Evolutionary conservation across 37 sponge, comb jelly and placozoan species (phyloP), one percentile per base, ranked within the genome.

Genomic region (Sycon ciliatum): DNA sequence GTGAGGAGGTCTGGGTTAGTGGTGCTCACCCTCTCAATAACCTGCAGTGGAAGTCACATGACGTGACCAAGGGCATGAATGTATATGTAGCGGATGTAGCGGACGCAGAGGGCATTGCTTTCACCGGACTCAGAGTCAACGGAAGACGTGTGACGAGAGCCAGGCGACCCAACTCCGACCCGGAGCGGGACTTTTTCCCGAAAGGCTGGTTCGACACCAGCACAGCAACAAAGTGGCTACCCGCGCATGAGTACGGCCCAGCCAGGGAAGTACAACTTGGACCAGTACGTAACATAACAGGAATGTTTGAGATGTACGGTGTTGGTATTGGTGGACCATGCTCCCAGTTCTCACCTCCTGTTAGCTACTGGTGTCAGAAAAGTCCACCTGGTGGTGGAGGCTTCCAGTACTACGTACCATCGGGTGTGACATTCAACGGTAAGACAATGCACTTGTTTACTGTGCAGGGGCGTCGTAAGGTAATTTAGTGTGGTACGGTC

Each of bases 61-160:
- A 60, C 9, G 63, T 60, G n/a, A n/a, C 63, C 63, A 46, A 46
- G 53, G 63, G 24, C 7, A 22, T 24, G 26, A 60, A 60, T 18
- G 32, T 60, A 9, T 60, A 60, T 28, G 63, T 60, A 9, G 63
- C 63, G 7, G 31, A 60, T 30, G 22, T 60, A 22, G 7, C 63
- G 7, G 13, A 42, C 13, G 49, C 9, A 9, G 16, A 60, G 22
- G 16, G 7, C 26, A 11, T 9, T 11, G 11, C 63, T 11, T 11
- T 60, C 16, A 55, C 56, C 13, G 82, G 82, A 26, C 58, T 82
- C 16, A 61, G 72, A 61, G 82, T 82, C 27, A 63, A 82, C 24
- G 57, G 39, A 2, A 69, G 3, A 26, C 60, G 74, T n/a, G 74
- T 16, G 6, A 73, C 61, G 13, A 34, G 74, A 29, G 74, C 74